Evolutionary conservation across 2,113 vertebrate species (phyloP).

Genomic region (Poecile atricapillus): DNA sequence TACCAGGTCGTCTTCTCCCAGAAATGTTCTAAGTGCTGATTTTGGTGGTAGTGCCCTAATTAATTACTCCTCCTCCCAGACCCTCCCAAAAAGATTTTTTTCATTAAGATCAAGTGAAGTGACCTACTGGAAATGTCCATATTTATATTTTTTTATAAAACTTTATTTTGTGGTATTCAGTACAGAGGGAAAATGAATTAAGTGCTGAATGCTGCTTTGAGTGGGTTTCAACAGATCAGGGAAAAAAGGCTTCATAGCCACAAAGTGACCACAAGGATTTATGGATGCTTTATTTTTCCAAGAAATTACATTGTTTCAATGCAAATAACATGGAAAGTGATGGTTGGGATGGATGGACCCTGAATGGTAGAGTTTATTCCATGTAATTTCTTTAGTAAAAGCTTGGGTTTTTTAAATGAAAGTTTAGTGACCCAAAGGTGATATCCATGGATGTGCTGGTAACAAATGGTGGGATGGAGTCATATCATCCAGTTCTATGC

Average conservation of each 20-base stretch:
- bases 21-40: not conserved
- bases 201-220: conserved; percentile 53
- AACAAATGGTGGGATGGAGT: conserved; percentile 33
- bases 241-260: conserved; percentile 50
- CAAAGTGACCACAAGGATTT: conserved; percentile 74
- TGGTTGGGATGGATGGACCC: not conserved
- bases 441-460: not conserved
- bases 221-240: not conserved
- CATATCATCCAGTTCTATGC: conserved; percentile 24
- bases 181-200: conserved; percentile 75
- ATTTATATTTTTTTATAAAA: conserved; percentile 50
- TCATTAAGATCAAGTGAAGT: not conserved
- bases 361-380: conserved; percentile 1
- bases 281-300: conserved; percentile 63
- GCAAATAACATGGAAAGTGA: conserved; percentile 38
- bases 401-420: not conserved
- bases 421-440: not conserved
- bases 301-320: conserved; percentile 36
- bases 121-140: not conserved
- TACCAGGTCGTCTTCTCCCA: not conserved
- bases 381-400: conserved; percentile 9
- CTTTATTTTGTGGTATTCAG: conserved; percentile 82
- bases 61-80: not conserved
- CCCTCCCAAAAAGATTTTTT: not conserved
- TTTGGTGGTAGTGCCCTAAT: not conserved